Percentiles rank a stretch among this genome's conserved stretches.
These are phyloP conservation scores for Rhinatrema bivittatum DNA, from an alignment of 2,797 vertebrate species.

Conservation along the genomic window DNA sequence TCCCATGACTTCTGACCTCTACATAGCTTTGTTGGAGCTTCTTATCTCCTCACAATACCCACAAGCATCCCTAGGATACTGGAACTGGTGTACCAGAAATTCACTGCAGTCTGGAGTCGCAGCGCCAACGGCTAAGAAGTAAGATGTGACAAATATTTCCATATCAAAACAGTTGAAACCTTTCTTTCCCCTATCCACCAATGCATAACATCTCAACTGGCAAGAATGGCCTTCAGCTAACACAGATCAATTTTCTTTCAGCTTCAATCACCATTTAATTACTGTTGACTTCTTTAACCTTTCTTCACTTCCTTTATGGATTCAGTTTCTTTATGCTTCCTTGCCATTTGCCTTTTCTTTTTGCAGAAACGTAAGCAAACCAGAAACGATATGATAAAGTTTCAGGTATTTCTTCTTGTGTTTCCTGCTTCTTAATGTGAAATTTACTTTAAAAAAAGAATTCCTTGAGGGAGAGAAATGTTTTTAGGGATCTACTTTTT, in stretches of 20 bases:
- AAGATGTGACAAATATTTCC: conserved; percentile 46
- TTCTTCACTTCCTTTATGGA: conserved; percentile 48
- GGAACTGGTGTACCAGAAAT: conserved; percentile 32
- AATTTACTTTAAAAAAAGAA: no score
- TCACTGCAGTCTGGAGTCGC: conserved; percentile 34
- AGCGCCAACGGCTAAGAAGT: conserved; percentile 35
- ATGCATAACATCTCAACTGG: conserved; percentile 52
- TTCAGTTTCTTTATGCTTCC: conserved; percentile 43
- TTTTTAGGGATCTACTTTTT: no score
- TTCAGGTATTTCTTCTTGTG: conserved; percentile 35
- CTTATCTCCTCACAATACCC: conserved; percentile 49
- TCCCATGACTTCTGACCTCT: conserved; percentile 43
- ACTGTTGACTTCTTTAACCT: conserved; percentile 56
- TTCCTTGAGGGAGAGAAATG: no score
- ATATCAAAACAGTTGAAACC: conserved; percentile 50
- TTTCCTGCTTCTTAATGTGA: conserved; percentile 25
- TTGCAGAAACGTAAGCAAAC: conserved; percentile 43
- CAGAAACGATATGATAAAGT: conserved; percentile 43
- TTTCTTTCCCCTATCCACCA: conserved; percentile 41
- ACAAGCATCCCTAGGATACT: conserved; percentile 36
- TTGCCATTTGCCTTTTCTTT: conserved; percentile 44
- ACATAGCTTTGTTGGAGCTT: conserved; percentile 33
- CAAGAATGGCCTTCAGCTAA: conserved; percentile 54
- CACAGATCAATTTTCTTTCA: conserved; percentile 52
- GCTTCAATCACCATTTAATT: conserved; percentile 56